Conservation (phyloP, 2,797 vertebrate genomes). For the Centroberyx gerrardi region DNA sequence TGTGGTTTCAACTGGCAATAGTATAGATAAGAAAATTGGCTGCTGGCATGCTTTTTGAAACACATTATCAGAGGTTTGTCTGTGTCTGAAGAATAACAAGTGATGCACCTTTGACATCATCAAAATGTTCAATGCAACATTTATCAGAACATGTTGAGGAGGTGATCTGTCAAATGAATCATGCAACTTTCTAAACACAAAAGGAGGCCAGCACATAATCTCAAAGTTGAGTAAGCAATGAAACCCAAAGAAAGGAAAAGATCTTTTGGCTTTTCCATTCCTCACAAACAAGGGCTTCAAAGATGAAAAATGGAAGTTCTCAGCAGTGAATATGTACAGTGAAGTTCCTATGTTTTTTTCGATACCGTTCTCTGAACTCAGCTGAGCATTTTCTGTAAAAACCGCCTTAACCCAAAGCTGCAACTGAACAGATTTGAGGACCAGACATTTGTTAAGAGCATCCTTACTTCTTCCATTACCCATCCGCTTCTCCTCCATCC, state of each 20-base stretch:
- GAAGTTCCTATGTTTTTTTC: not conserved
- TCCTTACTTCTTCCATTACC: slow-evolving; percentile 18
- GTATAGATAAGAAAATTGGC: slow-evolving; percentile 63
- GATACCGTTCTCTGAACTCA: not conserved
- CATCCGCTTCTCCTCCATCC: slow-evolving; percentile 26
- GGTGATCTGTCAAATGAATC: slow-evolving; percentile 11
- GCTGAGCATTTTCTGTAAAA: slow-evolving; percentile 1
- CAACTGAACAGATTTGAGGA: too few relatives aligned
- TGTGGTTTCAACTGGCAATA: slow-evolving; percentile 43
- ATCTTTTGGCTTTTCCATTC: slow-evolving; percentile 29
- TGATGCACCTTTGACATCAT: slow-evolving; percentile 63
- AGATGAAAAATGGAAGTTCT: slow-evolving; percentile 22
- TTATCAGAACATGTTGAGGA: slow-evolving; percentile 35
- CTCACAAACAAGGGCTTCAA: slow-evolving; percentile 8
- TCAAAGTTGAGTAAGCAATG: slow-evolving; percentile 32
- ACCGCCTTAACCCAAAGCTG: not conserved
- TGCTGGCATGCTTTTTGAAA: slow-evolving; percentile 45
- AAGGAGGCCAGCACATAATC: slow-evolving; percentile 27
- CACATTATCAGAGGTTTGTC: slow-evolving; percentile 39
- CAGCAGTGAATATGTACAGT: not conserved
- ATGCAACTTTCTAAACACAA: slow-evolving; percentile 43
- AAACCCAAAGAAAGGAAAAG: slow-evolving; percentile 36
- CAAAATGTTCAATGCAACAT: slow-evolving; percentile 44
- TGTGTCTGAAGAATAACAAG: slow-evolving; percentile 61
- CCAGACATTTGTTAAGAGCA: not conserved